Conservation (phyloP, 2,113 vertebrate genomes). For the Caracal caracal region DNA sequence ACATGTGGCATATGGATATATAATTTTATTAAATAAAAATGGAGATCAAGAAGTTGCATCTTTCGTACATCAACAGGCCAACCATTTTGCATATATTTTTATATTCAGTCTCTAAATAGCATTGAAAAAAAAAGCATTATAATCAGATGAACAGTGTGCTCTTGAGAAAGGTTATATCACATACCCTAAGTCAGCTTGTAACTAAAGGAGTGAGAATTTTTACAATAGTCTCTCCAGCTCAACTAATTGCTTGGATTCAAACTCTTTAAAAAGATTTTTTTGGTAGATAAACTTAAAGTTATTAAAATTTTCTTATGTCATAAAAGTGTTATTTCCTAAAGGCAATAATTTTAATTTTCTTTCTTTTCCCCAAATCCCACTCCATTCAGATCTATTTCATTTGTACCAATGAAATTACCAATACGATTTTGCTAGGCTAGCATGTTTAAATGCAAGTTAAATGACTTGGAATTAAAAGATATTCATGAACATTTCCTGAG, state of each 20-base stretch:
- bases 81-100: neutral
- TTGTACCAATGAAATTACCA: constrained; percentile 55
- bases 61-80: neutral
- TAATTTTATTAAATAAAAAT: constrained; percentile 4
- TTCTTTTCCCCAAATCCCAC: constrained; percentile 43
- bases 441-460: constrained; percentile 66
- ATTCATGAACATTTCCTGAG: constrained; percentile 61
- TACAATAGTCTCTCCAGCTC: neutral
- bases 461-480: constrained; percentile 67
- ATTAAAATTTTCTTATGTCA: constrained; percentile 27
- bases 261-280: constrained; percentile 2
- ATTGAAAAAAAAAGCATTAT: neutral
- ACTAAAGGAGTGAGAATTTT: neutral
- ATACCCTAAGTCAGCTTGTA: too few relatives aligned
- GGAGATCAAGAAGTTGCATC: neutral
- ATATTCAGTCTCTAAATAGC: neutral
- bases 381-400: constrained; percentile 36
- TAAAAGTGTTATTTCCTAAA: constrained; percentile 56
- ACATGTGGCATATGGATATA: neutral
- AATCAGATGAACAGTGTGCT: neutral
- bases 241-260: constrained; percentile 11
- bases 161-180: rapidly evolving
- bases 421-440: constrained; percentile 33
- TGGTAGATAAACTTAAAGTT: constrained; percentile 10
- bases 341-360: constrained; percentile 60